Percentiles rank a stretch among this genome's conserved stretches.
phyloP scores from a whole-genome alignment of 30 jellyfish, hydroid and myxozoan genomes.

The Chrysaora quinquecirrha region DNA sequence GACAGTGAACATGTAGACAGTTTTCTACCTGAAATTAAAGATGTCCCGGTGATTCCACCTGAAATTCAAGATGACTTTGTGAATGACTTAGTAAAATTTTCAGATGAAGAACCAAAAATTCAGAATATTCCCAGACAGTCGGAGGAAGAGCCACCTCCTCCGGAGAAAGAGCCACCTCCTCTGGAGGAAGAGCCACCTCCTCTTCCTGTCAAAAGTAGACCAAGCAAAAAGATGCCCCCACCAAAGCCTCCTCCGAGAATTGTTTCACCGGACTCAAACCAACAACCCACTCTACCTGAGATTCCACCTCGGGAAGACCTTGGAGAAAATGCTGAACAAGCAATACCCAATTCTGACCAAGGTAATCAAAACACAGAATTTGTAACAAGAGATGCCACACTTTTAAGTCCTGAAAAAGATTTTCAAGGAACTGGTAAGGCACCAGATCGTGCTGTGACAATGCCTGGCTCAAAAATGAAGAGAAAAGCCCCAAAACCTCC shows the following conservation, averaged over 20 bases:
- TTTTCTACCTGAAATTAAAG: neutral
- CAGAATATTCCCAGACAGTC: neutral
- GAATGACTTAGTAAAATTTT: too few relatives aligned
- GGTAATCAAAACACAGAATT: neutral
- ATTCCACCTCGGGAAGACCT: constrained; percentile 63
- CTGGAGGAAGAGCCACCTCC: constrained; percentile 25
- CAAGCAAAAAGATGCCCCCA: constrained; percentile 7
- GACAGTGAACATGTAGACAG: neutral
- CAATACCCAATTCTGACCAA: neutral
- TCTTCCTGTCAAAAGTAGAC: constrained; percentile 26
- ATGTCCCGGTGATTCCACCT: neutral
- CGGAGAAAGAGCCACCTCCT: neutral
- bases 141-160: neutral
- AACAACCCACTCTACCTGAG: neutral
- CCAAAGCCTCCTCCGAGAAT: constrained; percentile 38
- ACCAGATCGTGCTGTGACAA: constrained; percentile 18
- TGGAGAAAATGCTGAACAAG: neutral
- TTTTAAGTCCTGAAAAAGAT: neutral
- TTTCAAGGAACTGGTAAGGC: neutral
- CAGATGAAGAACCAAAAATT: neutral
- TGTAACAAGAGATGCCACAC: neutral
- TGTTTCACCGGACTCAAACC: neutral
- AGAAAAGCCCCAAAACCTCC: neutral
- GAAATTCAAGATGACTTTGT: too few relatives aligned
- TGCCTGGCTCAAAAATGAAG: constrained; percentile 9